These are phyloP conservation scores for Drosophila parvula DNA, from an alignment of 1,140 invertebrate species.

Conservation along the genomic window DNA sequence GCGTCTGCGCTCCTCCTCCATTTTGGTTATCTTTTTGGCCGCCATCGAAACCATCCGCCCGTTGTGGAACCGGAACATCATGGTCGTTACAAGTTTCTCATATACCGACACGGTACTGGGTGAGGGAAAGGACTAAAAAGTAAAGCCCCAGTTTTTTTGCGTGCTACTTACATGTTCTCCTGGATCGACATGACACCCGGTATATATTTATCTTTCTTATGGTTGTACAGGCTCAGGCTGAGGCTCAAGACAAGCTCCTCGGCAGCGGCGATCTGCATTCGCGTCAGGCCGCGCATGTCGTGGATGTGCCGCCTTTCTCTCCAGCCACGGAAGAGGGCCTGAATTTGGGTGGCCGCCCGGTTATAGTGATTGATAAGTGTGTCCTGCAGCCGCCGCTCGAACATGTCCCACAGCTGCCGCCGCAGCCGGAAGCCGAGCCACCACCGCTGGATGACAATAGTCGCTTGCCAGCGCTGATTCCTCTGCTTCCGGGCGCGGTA, in stretches of 20 bases:
- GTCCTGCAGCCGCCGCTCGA: slow-evolving; percentile 47
- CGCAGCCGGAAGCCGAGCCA: slow-evolving; percentile 60
- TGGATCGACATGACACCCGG: slow-evolving; percentile 58
- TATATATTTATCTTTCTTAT: slow-evolving; percentile 39
- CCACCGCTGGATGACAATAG: slow-evolving; percentile 56
- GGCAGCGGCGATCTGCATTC: slow-evolving; percentile 45
- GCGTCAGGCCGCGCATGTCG: slow-evolving; percentile 41
- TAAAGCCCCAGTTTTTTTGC: too few species aligned
- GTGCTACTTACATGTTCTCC: slow-evolving; percentile 38
- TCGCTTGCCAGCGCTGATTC: slow-evolving; percentile 7
- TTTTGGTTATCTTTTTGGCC: not conserved
- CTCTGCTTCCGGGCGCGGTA: not conserved
- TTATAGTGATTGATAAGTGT: slow-evolving; percentile 19
- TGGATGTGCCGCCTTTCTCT: slow-evolving; percentile 47
- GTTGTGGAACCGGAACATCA: slow-evolving; percentile 56
- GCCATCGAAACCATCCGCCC: slow-evolving; percentile 15
- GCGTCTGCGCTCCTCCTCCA: not conserved
- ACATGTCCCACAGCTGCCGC: not conserved
- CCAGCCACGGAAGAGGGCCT: slow-evolving; percentile 60
- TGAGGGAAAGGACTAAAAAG: too few species aligned
- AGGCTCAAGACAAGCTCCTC: slow-evolving; percentile 62
- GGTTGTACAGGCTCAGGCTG: slow-evolving; percentile 49
- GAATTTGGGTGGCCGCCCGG: slow-evolving; percentile 48
- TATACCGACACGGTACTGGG: slow-evolving; percentile 43
- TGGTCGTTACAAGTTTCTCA: slow-evolving; percentile 40